These are phyloP conservation scores for Myotis yumanensis DNA, from an alignment of 2,113 vertebrate species.

Conservation along the genomic window DNA sequence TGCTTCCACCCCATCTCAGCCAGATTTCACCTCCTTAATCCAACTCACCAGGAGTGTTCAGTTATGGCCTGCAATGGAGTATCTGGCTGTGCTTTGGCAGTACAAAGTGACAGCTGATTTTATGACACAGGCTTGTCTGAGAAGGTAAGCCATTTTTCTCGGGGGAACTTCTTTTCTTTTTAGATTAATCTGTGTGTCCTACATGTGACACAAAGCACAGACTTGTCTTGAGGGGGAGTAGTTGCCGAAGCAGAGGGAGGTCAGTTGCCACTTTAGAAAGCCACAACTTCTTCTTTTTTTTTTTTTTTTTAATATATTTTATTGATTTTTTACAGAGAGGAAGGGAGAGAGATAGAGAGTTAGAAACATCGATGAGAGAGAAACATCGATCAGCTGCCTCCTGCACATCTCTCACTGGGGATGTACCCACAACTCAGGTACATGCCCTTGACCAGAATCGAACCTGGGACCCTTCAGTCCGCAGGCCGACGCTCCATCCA, in stretches of 20 bases:
- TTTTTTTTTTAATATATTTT: too few species aligned
- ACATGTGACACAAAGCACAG: background rate
- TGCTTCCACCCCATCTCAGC: background rate
- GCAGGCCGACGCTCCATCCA: too few species aligned
- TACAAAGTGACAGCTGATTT: constrained; percentile 89
- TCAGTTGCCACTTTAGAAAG: background rate
- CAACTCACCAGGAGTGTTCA: constrained; percentile 88
- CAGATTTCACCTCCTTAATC: constrained; percentile 82
- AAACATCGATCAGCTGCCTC: too few species aligned
- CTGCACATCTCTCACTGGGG: too few species aligned
- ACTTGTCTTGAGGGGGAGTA: background rate
- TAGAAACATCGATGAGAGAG: too few species aligned
- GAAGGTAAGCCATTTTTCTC: constrained; percentile 76
- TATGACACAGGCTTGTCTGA: constrained; percentile 78
- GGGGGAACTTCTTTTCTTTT: background rate
- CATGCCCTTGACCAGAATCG: too few species aligned
- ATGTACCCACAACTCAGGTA: too few species aligned
- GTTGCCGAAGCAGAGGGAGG: background rate
- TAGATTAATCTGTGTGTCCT: background rate
- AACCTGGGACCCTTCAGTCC: too few species aligned
- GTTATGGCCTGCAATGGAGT: constrained; percentile 94
- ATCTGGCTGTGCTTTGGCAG: constrained; percentile 91
- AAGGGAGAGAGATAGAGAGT: too few species aligned
- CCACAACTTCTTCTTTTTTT: background rate
- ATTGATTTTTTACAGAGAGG: too few species aligned